Base-by-base conservation (phyloP, 2,797 vertebrate genomes). In the Brotula barbata region DNA sequence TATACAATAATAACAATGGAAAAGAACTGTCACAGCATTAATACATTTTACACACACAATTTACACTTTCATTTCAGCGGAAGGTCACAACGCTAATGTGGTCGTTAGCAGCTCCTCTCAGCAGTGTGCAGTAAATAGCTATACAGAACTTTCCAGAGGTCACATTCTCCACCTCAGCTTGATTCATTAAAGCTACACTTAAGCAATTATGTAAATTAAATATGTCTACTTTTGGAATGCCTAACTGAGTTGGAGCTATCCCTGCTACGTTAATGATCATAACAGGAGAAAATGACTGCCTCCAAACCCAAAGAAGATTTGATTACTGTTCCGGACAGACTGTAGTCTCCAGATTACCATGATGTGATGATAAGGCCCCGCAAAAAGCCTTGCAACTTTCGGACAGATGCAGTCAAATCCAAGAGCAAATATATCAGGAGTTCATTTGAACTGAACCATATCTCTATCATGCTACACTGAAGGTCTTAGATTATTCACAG, bases 251-350 rank as follows among this genome's bases (percentile, higher is more conserved):
- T 90, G 82, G 64, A 70, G 69, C 77, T 74, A 63, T 85, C 70
- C 72, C 79, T 84, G 81, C 83, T 82, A 84, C 76, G 85, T 89
- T 90, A 90, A 91, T 88, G 84, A 84, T 85, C 69, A 81, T 88
- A 85, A 86, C 66, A 52, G 68, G 72, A 73, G 75, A 82, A 85
- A 85, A 87, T 78, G 62, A 73, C 70, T 54, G 45, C 67, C 71
- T 86, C 66, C 56, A 58, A 80, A 88, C 54, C 80, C 66, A 68
- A 64, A 73, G 79, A 72, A 68, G 68, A 91, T 90, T 87, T 51
- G 80, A 91, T 91, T 90, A 89, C 50, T 44, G 59, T 48, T 44
- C 57, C 60, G 54, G 74, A 68, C 74, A 75, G 78, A 81, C 74
- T 71, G 17, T 75, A 54, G 73, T 77, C 76, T 87, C 79, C 75